Conservation (phyloP, 2,888 invertebrate genomes). For the Chaitophorus viminalis region DNA sequence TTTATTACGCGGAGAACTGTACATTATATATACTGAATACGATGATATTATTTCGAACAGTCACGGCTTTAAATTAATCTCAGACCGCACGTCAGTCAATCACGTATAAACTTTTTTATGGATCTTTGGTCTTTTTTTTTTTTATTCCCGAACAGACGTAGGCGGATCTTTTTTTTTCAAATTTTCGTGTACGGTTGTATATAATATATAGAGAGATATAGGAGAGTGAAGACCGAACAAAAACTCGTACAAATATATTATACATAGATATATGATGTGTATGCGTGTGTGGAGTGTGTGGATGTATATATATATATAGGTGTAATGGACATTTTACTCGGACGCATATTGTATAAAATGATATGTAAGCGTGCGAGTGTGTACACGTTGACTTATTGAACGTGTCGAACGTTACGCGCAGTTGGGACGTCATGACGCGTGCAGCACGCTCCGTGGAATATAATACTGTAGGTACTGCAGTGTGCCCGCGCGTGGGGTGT, state of each 20-base stretch:
- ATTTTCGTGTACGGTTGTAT: neutral
- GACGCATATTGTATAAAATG: neutral
- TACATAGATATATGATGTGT: neutral
- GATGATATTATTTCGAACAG: constrained; percentile 51
- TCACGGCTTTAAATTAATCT: constrained; percentile 60
- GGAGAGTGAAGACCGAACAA: neutral
- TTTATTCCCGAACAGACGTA: neutral
- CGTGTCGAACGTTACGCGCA: neutral
- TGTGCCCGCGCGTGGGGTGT: neutral
- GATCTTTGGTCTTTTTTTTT: neutral
- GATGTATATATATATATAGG: neutral
- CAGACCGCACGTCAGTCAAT: constrained; percentile 56
- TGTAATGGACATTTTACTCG: neutral
- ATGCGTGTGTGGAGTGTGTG: neutral
- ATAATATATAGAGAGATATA: neutral
- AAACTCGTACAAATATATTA: neutral
- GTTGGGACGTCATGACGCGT: neutral
- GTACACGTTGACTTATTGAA: neutral
- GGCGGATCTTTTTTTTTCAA: neutral
- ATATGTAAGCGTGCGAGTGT: neutral
- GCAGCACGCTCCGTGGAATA: neutral
- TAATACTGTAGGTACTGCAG: neutral
- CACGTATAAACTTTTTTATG: neutral
- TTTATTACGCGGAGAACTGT: neutral
- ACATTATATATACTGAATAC: neutral